A percentile compares a stretch with the other conserved stretches of the same genome.
phyloP scores from a whole-genome alignment of 2,797 vertebrate genomes.

The Setipinna tenuifilis region DNA sequence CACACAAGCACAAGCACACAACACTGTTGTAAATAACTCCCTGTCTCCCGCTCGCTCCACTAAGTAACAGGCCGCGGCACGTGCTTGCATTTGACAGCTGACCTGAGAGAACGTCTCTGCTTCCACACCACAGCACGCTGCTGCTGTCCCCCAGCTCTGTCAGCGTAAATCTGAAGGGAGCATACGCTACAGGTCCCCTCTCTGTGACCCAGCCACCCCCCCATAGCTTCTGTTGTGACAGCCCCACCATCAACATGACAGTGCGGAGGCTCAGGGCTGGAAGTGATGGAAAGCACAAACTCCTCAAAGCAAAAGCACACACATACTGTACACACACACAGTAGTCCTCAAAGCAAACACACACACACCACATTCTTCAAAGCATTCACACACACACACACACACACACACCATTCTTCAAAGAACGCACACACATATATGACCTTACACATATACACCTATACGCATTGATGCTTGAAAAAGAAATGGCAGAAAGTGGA shows the following conservation, averaged over 20 bases:
- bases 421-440: not conserved
- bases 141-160: conserved; percentile 31
- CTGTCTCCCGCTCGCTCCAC: conserved; percentile 44
- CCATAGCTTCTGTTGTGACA: conserved; percentile 33
- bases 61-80: not conserved
- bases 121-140: not conserved
- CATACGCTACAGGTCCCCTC: conserved; percentile 42
- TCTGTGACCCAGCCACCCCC: conserved; percentile 53
- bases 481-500: not conserved
- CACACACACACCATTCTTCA: not conserved
- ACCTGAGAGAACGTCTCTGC: conserved; percentile 55
- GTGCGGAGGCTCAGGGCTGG: accelerated
- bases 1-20: not conserved
- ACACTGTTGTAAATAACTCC: conserved; percentile 10
- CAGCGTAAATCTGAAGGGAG: conserved; percentile 60
- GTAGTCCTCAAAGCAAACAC: too few relatives aligned
- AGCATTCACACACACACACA: too few relatives aligned
- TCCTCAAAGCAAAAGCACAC: too few relatives aligned
- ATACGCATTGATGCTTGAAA: conserved; percentile 4
- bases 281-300: conserved; percentile 23
- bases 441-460: not conserved
- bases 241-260: conserved; percentile 22
- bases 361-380: too few relatives aligned
- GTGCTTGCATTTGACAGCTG: conserved; percentile 59
- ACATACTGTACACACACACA: too few relatives aligned